Base-by-base conservation (phyloP, 2,888 invertebrate species). In the Polydrusus tereticollis region DNA sequence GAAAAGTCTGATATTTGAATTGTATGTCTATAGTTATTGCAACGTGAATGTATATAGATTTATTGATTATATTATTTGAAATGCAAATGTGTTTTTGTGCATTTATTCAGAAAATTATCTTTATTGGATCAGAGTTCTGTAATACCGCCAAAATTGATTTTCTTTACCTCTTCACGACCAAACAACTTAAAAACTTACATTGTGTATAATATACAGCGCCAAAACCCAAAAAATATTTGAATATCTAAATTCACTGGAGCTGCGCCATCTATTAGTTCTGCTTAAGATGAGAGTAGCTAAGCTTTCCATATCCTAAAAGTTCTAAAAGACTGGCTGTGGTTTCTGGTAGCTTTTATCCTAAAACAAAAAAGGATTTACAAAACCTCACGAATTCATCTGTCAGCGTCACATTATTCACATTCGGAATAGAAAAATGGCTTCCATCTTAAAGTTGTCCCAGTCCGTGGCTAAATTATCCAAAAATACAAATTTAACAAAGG, bases 381-480 rank as follows among this genome's bases (percentile, higher is more conserved):
- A n/a, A 4, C 12, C 36, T 36, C 4, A n/a, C 3, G 3, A 16
- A 38, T 38, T 20, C 6, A 33, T 14, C 43, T 52, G 63, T 38
- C 52, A 38, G 52, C 58, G 66, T 66, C 66, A 66, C 66, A 21
- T 52, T 43, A 26, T 21, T 57, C 38, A 64, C 57, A 26, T 21
- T 57, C 38, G 26, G 41, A 21, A 21, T 23, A 21, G 33, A 43
- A 83, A 84, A 80, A 86, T 86, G 86, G 84, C 86, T 81, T 84
- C 85, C 58, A 77, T 86, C 69, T 77, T 85, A 50, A 85, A 85
- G 77, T 81, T 85, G 74, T 83, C 85, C 26, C 82, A 82, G 76
- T 80, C 83, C 58, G 77, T 83, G 43, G 81, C 83, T 73, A 84
- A 85, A 83, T 83, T 85, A 78, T 79, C 83, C n/a, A 83, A 82